Conservation (phyloP, 2,888 invertebrate species). For the Odontocerum albicorne region DNA sequence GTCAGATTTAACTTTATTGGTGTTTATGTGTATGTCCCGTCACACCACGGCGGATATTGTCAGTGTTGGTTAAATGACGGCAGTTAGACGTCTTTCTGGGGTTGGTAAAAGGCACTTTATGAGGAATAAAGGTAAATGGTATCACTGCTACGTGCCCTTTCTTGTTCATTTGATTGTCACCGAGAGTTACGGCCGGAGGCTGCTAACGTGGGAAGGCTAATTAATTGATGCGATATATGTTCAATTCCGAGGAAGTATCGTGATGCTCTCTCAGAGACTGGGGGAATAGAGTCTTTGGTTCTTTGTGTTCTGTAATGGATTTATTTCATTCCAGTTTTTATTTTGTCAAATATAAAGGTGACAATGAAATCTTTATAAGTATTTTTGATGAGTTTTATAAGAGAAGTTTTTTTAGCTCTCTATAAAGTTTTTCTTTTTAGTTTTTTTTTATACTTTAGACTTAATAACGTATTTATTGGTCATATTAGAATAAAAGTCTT, state of each 20-base stretch:
- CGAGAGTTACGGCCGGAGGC: constrained; percentile 19
- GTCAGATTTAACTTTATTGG: constrained; percentile 36
- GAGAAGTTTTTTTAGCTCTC: too few species aligned
- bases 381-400: too few species aligned
- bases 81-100: constrained; percentile 31
- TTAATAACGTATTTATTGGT: too few species aligned
- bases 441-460: too few species aligned
- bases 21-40: constrained; percentile 33
- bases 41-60: constrained; percentile 10
- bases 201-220: background rate
- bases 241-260: constrained; percentile 1
- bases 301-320: too few species aligned
- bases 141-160: constrained; percentile 19
- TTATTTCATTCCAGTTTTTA: too few species aligned
- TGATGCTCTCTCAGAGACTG: too few species aligned
- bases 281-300: too few species aligned
- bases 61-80: constrained; percentile 26
- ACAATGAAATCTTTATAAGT: too few species aligned
- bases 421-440: too few species aligned
- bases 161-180: constrained; percentile 22
- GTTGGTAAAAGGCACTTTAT: constrained; percentile 24
- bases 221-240: constrained; percentile 8
- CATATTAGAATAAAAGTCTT: too few species aligned
- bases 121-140: constrained; percentile 27
- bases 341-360: too few species aligned